A percentile compares a stretch with the other conserved stretches of the same genome.
phyloP scores from a whole-genome alignment of 2,797 vertebrate genomes.

The Onychomys torridus region DNA sequence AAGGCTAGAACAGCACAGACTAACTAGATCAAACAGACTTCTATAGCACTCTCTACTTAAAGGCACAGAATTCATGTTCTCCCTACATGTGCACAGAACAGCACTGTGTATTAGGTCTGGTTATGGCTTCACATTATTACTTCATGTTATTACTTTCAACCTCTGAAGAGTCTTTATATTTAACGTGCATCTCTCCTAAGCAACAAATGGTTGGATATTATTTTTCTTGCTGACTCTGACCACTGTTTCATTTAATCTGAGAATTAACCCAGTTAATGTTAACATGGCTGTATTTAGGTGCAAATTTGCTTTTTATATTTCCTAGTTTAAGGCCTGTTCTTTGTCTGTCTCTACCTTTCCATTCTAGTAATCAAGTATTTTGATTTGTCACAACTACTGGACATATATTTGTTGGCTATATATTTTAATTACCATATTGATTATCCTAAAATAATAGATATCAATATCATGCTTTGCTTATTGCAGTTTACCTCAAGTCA shows the following conservation, averaged over 20 bases:
- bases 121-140: not conserved
- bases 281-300: slow-evolving; percentile 18
- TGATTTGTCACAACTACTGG: not conserved
- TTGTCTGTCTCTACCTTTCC: not conserved
- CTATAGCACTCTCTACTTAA: not conserved
- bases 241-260: slow-evolving; percentile 40
- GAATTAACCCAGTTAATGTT: not conserved
- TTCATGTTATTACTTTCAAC: slow-evolving; percentile 8
- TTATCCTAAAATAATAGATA: slow-evolving; percentile 34
- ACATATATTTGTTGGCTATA: not conserved
- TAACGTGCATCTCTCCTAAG: not conserved
- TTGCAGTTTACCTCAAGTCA: not conserved
- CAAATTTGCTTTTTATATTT: slow-evolving; percentile 31
- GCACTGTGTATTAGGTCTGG: not conserved
- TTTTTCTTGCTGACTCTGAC: slow-evolving; percentile 22
- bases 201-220: not conserved
- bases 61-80: not conserved
- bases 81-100: not conserved
- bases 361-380: not conserved
- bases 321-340: slow-evolving; percentile 1
- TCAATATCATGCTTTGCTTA: not conserved
- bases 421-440: slow-evolving; percentile 45
- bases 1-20: not conserved
- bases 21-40: not conserved
- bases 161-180: not conserved